Evolutionary conservation across 2,888 invertebrate species (phyloP).

Genomic region (Archips xylosteana): DNA sequence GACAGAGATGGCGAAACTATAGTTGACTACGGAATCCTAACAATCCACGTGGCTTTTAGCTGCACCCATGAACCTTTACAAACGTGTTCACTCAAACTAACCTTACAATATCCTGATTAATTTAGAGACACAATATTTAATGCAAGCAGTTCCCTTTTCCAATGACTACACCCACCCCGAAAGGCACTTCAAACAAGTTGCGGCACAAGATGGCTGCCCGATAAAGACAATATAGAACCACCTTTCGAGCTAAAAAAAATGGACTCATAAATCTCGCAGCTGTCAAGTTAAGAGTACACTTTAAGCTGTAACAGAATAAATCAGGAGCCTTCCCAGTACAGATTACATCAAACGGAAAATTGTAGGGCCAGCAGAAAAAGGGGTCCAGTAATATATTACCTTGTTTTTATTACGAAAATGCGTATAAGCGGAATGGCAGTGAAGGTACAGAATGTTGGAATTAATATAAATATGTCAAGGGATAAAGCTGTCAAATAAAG

Average conservation of each 20-base stretch:
- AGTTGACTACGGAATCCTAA: no score
- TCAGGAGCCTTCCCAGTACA: constrained; percentile 61
- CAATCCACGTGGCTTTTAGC: no score
- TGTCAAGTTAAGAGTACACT: constrained; percentile 72
- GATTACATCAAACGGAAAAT: constrained; percentile 59
- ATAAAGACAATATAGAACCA: constrained; percentile 53
- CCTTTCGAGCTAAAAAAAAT: constrained; percentile 66
- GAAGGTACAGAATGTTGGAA: constrained; percentile 31
- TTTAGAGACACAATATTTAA: no score
- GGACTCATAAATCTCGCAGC: constrained; percentile 68
- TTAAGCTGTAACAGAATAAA: constrained; percentile 68
- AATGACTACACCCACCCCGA: not conserved
- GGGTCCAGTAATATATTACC: constrained; percentile 41
- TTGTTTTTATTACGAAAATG: constrained; percentile 40
- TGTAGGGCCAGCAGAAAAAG: constrained; percentile 55
- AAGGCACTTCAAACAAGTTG: constrained; percentile 19
- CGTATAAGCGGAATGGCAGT: constrained; percentile 27
- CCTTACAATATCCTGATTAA: no score
- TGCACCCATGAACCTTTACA: no score
- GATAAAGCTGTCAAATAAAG: constrained; percentile 17
- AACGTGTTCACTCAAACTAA: no score
- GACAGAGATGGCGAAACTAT: no score
- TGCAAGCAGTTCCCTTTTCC: not conserved
- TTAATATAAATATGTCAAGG: constrained; percentile 31
- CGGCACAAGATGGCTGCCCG: constrained; percentile 47